Conservation (phyloP, 2,888 invertebrate genomes). For the Diarsia dahlii region DNA sequence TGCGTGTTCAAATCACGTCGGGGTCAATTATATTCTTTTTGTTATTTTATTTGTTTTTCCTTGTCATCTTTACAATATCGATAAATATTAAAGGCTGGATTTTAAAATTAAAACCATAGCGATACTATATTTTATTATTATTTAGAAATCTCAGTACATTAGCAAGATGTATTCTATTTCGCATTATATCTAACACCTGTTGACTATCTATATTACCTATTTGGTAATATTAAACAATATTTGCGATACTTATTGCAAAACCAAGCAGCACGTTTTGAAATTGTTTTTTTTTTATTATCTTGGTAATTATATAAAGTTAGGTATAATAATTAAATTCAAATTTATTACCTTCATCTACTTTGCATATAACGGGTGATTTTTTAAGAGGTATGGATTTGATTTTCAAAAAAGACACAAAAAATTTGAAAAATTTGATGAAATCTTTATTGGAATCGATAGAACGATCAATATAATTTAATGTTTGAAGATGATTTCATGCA, state of each 20-base stretch:
- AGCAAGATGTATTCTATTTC: neutral
- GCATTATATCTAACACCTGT: neutral
- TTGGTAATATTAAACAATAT: neutral
- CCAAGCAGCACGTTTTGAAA: neutral
- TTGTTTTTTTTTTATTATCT: neutral
- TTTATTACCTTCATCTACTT: neutral
- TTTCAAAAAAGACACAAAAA: too few species aligned
- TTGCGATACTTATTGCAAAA: neutral
- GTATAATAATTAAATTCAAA: neutral
- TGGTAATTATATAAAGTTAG: neutral
- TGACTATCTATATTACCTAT: neutral
- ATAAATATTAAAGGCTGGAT: too few species aligned
- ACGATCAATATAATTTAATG: too few species aligned
- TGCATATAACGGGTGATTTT: too few species aligned
- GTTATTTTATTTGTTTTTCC: neutral
- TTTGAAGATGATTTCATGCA: too few species aligned
- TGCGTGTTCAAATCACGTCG: conserved; percentile 99
- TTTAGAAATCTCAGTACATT: neutral
- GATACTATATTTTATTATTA: neutral
- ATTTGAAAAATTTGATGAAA: too few species aligned
- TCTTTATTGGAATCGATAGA: too few species aligned
- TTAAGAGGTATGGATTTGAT: too few species aligned
- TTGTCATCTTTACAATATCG: too few species aligned
- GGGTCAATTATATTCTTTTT: conserved; percentile 92
- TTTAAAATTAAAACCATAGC: neutral